phyloP scores from a whole-genome alignment of 1,140 invertebrate genomes.

The Rhynchophorus ferrugineus region DNA sequence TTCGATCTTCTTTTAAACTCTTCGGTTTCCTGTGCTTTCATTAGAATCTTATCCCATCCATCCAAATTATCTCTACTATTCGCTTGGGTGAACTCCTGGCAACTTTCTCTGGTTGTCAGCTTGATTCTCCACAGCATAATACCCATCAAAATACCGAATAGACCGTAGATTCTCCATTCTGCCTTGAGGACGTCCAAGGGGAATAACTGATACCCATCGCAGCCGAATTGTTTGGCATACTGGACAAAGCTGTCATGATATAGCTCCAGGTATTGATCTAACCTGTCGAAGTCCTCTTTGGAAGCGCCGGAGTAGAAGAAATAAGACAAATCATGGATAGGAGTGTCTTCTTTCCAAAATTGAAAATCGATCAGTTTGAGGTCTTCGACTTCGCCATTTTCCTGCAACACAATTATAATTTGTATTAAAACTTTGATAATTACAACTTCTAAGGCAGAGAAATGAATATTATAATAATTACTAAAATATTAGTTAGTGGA shows the following conservation, averaged over 20 bases:
- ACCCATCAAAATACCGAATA: background rate
- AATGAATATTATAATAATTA: too few relatives aligned
- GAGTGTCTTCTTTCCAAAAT: slow-evolving; percentile 46
- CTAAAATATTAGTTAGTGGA: too few relatives aligned
- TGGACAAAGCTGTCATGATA: slow-evolving; percentile 47
- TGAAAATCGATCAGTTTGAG: slow-evolving; percentile 47
- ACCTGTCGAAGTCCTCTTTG: slow-evolving; percentile 41
- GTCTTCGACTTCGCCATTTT: slow-evolving; percentile 3
- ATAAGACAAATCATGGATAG: slow-evolving; percentile 50
- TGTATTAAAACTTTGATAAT: too few relatives aligned
- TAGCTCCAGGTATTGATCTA: slow-evolving; percentile 43
- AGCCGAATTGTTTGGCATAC: slow-evolving; percentile 37
- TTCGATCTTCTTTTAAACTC: too few relatives aligned
- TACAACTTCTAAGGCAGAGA: too few relatives aligned
- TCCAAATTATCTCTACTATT: too few relatives aligned
- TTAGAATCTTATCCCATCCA: too few relatives aligned
- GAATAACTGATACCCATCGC: background rate
- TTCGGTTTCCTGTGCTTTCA: too few relatives aligned
- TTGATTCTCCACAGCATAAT: background rate
- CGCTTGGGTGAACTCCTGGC: too few relatives aligned
- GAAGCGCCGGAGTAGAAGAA: slow-evolving; percentile 50
- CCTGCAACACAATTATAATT: too few relatives aligned
- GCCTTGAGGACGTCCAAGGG: background rate
- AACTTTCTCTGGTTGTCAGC: background rate
- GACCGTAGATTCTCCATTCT: background rate